phyloP scores from a whole-genome alignment of 2,113 vertebrate species.

The Chroicocephalus ridibundus region DNA sequence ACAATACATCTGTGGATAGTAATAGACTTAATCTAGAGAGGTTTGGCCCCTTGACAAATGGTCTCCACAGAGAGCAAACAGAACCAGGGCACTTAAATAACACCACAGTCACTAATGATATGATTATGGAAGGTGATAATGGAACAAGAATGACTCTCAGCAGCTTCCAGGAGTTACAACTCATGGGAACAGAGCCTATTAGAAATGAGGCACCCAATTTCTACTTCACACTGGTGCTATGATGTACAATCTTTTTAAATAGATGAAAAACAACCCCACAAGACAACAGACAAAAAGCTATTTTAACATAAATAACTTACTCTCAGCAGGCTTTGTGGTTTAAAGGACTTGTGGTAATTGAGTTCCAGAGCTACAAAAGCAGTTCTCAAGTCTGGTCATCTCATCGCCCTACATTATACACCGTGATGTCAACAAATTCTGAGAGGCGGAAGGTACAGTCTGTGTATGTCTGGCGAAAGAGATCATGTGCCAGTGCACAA shows the following conservation, averaged over 20 bases:
- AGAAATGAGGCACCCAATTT: not conserved
- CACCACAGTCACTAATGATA: slow-evolving; percentile 38
- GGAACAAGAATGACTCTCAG: slow-evolving; percentile 21
- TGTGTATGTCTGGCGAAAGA: not conserved
- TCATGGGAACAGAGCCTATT: not conserved
- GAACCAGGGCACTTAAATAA: slow-evolving; percentile 38
- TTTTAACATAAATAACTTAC: not conserved
- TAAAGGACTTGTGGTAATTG: not conserved
- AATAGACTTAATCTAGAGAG: slow-evolving; percentile 11
- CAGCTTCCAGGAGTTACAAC: slow-evolving; percentile 32
- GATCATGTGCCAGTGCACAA: not conserved
- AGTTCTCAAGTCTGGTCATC: not conserved
- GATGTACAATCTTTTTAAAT: not conserved
- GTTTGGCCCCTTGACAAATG: slow-evolving; percentile 21
- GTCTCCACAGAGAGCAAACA: slow-evolving; percentile 27
- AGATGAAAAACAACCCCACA: not conserved
- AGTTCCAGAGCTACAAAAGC: slow-evolving; percentile 19
- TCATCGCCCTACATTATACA: not conserved
- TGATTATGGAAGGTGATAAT: slow-evolving; percentile 62
- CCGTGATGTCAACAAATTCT: not conserved
- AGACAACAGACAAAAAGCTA: not conserved
- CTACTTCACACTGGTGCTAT: not conserved
- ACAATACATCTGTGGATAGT: not conserved
- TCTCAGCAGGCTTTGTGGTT: not conserved
- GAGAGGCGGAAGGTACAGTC: not conserved